A percentile compares a stretch with the other conserved stretches of the same genome.
Evolutionary conservation across 2,113 vertebrate genomes (phyloP).

Genomic region (Pollachius pollachius): DNA sequence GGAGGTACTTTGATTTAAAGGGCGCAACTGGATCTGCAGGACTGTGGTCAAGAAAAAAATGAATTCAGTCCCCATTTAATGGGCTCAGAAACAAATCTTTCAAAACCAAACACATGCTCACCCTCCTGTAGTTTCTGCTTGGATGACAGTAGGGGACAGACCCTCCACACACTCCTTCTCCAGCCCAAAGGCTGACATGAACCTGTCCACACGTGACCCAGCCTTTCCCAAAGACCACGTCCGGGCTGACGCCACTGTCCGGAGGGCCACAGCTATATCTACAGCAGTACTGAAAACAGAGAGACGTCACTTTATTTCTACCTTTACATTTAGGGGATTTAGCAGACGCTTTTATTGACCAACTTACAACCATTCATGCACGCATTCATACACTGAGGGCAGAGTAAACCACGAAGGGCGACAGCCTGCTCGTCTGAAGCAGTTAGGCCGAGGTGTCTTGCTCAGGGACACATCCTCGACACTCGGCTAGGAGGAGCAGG

Average conservation of each 20-base stretch:
- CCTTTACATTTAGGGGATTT: not conserved
- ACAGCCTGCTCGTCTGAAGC: too few relatives aligned
- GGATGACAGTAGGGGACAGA: not conserved
- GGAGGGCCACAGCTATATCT: conserved; percentile 53
- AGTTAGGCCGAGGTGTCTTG: too few relatives aligned
- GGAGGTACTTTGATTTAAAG: conserved; percentile 63
- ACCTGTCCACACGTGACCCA: not conserved
- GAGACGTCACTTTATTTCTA: not conserved
- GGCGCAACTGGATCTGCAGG: not conserved
- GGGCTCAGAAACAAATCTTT: not conserved
- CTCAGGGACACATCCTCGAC: too few relatives aligned
- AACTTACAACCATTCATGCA: too few relatives aligned
- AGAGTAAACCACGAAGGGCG: too few relatives aligned
- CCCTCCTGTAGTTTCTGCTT: conserved; percentile 15
- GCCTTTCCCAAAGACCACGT: conserved; percentile 27
- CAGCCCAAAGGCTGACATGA: conserved; percentile 9
- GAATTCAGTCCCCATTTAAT: not conserved
- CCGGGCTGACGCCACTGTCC: conserved; percentile 30
- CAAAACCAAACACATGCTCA: conserved; percentile 5
- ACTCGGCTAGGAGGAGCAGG: too few relatives aligned
- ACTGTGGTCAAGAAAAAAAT: conserved; percentile 24
- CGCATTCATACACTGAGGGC: too few relatives aligned
- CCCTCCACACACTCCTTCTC: not conserved
- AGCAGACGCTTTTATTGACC: not conserved
- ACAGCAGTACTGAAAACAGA: conserved; percentile 27